A percentile compares a stretch with the other conserved stretches of the same genome.
Conservation (phyloP, 2,888 invertebrate genomes). For the Himalopsyche japonica region DNA sequence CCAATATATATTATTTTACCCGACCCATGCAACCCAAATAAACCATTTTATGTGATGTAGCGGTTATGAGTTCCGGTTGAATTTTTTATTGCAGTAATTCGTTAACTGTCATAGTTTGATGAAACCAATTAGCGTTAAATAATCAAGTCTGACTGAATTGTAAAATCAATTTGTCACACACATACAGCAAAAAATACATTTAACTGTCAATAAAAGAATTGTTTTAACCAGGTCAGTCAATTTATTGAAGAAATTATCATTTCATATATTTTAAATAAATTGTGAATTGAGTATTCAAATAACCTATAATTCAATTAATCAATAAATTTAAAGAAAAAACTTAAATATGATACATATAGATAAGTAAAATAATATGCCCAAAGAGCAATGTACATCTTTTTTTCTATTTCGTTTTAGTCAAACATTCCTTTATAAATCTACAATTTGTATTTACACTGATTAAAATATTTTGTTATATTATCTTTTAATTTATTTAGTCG, state of each 20-base stretch:
- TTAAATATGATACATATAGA: slow-evolving; percentile 12
- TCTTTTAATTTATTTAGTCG: neutral
- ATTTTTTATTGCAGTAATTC: no score
- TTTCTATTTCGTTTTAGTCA: neutral
- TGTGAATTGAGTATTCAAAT: slow-evolving; percentile 34
- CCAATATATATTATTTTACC: no score
- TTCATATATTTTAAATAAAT: slow-evolving; percentile 20
- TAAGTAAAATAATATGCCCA: neutral
- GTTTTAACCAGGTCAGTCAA: neutral
- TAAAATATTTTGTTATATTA: neutral
- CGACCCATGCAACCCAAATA: no score
- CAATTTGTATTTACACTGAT: neutral
- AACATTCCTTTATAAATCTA: neutral
- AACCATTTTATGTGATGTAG: no score
- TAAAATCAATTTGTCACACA: no score
- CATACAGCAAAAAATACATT: no score
- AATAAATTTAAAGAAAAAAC: slow-evolving; percentile 27
- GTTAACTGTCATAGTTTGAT: no score
- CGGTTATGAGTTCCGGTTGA: no score
- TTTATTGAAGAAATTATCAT: slow-evolving; percentile 6
- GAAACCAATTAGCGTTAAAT: neutral
- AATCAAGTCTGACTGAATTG: no score
- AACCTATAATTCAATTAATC: neutral
- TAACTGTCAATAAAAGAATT: neutral
- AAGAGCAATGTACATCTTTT: slow-evolving; percentile 11